Percentiles rank a stretch among this genome's conserved stretches.
These are phyloP conservation scores for Tetranychus piercei DNA, from an alignment of 2,888 invertebrate genomes.

Conservation along the genomic window DNA sequence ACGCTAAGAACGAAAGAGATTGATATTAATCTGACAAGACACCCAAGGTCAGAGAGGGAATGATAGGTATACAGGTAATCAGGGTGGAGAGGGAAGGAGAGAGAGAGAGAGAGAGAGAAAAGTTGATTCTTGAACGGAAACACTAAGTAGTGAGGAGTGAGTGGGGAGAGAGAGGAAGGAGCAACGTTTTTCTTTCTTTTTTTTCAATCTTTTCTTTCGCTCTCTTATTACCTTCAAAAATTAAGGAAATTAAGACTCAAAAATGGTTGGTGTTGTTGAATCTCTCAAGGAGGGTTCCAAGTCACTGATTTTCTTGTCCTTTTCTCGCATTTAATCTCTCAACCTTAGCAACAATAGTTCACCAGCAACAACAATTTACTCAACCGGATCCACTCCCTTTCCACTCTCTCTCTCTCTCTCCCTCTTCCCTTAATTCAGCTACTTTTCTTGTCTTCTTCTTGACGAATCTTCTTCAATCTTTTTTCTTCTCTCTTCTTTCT, in stretches of 20 bases:
- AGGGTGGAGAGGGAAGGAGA: neutral
- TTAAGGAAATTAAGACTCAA: neutral
- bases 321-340: conserved; percentile 9
- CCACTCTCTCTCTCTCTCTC: conserved; percentile 4
- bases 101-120: conserved; percentile 1
- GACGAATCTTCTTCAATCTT: too few species aligned
- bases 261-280: neutral
- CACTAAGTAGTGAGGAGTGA: neutral
- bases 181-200: too few species aligned
- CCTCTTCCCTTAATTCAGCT: neutral
- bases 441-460: neutral
- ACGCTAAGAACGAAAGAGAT: neutral
- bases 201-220: neutral
- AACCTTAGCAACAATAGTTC: conserved; percentile 6
- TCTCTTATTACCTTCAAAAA: neutral
- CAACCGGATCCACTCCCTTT: neutral
- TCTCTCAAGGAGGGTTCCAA: neutral
- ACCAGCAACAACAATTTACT: neutral
- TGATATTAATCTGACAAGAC: neutral
- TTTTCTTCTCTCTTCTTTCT: too few species aligned
- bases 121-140: neutral
- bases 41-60: neutral
- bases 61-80: neutral
- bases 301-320: conserved; percentile 5
- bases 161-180: neutral